phyloP scores from a whole-genome alignment of 2,888 invertebrate genomes.

The Patella ulyssiponensis region DNA sequence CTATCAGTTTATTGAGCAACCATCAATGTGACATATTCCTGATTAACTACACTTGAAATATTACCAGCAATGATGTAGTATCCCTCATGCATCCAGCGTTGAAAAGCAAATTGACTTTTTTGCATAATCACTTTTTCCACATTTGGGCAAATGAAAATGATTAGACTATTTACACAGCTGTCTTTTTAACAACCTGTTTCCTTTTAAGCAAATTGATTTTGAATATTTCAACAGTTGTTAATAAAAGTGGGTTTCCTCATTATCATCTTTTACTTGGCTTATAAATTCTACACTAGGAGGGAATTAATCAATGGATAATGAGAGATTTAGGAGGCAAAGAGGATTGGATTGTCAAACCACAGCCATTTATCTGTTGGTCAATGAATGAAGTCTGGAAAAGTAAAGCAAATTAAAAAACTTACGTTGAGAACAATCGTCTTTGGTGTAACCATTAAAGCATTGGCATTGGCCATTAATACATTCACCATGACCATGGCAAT shows the following conservation, averaged over 20 bases:
- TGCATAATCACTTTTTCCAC: constrained; percentile 10
- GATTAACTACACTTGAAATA: too few relatives aligned
- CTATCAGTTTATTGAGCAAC: too few relatives aligned
- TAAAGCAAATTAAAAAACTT: constrained; percentile 72
- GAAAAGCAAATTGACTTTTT: constrained; percentile 3
- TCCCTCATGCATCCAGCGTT: too few relatives aligned
- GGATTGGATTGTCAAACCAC: not conserved
- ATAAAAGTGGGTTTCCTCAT: not conserved
- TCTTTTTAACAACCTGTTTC: not conserved
- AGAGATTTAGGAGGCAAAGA: not conserved
- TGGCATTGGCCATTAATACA: constrained; percentile 92
- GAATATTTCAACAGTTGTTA: constrained; percentile 1
- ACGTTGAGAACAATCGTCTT: constrained; percentile 97
- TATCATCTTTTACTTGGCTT: not conserved
- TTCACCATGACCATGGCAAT: constrained; percentile 96
- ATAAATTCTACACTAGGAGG: not conserved
- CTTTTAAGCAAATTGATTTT: not conserved
- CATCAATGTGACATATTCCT: too few relatives aligned
- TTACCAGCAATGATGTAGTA: too few relatives aligned
- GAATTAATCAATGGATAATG: not conserved
- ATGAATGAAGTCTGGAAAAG: constrained; percentile 4
- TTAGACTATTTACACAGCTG: not conserved
- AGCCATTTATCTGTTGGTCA: not conserved
- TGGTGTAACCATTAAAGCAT: constrained; percentile 96
- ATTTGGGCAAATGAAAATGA: not conserved